Evolutionary conservation across 2,797 vertebrate species (phyloP).

Genomic region (Jordanella pulchra): DNA sequence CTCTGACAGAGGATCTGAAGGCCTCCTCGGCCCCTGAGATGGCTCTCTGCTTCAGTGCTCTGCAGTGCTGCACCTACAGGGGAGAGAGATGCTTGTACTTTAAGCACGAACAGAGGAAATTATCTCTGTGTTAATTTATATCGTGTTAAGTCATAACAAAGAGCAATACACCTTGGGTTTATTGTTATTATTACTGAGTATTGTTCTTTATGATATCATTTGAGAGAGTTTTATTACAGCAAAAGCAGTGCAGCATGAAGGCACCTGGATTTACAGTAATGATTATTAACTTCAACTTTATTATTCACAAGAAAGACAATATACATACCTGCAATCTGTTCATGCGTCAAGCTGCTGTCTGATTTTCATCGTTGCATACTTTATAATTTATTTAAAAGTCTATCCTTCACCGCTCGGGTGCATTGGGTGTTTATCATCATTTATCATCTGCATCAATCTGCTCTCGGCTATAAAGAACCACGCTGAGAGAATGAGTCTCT

Average conservation of each 20-base stretch:
- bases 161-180: conserved; percentile 42
- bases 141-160: conserved; percentile 53
- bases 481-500: conserved; percentile 62
- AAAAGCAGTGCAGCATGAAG: conserved; percentile 56
- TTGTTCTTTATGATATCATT: conserved; percentile 60
- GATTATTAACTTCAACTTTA: conserved; percentile 59
- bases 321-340: conserved; percentile 62
- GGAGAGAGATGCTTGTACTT: conserved; percentile 46
- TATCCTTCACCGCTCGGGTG: conserved; percentile 62
- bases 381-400: conserved; percentile 76
- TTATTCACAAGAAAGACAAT: conserved; percentile 55
- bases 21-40: conserved; percentile 58
- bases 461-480: conserved; percentile 55
- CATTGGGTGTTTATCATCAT: conserved; percentile 68
- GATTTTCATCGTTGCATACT: conserved; percentile 71
- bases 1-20: conserved; percentile 73
- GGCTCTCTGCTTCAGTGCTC: conserved; percentile 38
- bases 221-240: conserved; percentile 57
- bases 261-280: conserved; percentile 66
- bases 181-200: conserved; percentile 43
- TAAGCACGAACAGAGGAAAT: conserved; percentile 54
- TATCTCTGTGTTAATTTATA: conserved; percentile 52
- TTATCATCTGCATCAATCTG: conserved; percentile 69
- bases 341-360: conserved; percentile 58
- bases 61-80: conserved; percentile 51